Conservation (phyloP, 2,797 vertebrate genomes). For the Distichodus sexfasciatus region DNA sequence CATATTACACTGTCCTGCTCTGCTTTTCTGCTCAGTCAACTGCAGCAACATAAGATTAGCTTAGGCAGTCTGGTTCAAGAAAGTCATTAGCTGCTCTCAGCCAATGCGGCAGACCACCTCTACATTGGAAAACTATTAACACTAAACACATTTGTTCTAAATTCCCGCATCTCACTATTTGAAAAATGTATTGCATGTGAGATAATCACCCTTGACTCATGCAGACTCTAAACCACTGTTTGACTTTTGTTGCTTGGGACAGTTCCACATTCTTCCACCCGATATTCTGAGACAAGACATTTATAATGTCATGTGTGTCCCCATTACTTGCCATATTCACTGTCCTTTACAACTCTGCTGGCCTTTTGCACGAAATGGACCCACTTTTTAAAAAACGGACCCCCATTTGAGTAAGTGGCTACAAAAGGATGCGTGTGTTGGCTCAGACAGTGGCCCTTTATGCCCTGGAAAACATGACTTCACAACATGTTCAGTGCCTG, state of each 20-base stretch:
- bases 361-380: slow-evolving; percentile 53
- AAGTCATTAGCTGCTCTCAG: background rate
- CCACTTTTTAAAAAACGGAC: slow-evolving; percentile 65
- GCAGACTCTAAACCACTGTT: slow-evolving; percentile 44
- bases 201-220: slow-evolving; percentile 34
- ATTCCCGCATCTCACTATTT: slow-evolving; percentile 20
- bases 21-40: background rate
- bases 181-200: slow-evolving; percentile 38
- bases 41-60: background rate
- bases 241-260: slow-evolving; percentile 35
- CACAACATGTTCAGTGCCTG: slow-evolving; percentile 58
- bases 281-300: slow-evolving; percentile 42
- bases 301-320: slow-evolving; percentile 46
- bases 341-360: slow-evolving; percentile 49
- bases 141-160: slow-evolving; percentile 36
- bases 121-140: slow-evolving; percentile 19
- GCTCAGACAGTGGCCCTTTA: slow-evolving; percentile 67
- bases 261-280: slow-evolving; percentile 42
- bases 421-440: slow-evolving; percentile 65
- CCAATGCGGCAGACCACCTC: slow-evolving; percentile 4
- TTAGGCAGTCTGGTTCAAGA: background rate
- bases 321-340: slow-evolving; percentile 42
- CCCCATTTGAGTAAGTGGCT: slow-evolving; percentile 69
- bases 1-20: background rate
- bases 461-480: slow-evolving; percentile 74